A percentile compares a stretch with the other conserved stretches of the same genome.
These are phyloP conservation scores for Eupithecia insigniata DNA, from an alignment of 2,888 invertebrate genomes.

Conservation along the genomic window DNA sequence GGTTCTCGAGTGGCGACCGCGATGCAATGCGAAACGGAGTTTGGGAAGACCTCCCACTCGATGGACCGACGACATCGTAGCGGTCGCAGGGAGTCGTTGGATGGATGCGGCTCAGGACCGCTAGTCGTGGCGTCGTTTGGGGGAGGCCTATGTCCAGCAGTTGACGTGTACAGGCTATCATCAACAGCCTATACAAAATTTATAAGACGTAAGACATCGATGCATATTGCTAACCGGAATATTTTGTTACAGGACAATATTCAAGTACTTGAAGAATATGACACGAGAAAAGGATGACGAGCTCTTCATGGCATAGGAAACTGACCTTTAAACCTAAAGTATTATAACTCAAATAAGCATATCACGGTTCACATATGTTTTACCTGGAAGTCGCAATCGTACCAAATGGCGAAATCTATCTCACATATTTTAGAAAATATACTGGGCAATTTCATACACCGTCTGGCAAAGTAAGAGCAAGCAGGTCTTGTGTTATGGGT, in stretches of 20 bases:
- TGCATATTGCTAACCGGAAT: slow-evolving; percentile 1
- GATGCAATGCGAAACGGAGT: too few relatives aligned
- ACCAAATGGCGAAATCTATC: not conserved
- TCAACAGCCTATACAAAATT: too few relatives aligned
- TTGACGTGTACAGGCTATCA: too few relatives aligned
- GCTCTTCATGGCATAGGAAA: not conserved
- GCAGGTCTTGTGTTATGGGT: not conserved
- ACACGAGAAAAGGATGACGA: not conserved
- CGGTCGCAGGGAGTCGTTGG: too few relatives aligned
- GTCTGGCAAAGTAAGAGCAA: not conserved
- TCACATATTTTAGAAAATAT: not conserved
- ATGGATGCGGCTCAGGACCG: too few relatives aligned
- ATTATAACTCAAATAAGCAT: slow-evolving; percentile 2
- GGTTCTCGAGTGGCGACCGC: too few relatives aligned
- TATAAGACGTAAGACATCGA: too few relatives aligned
- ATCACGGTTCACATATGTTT: not conserved
- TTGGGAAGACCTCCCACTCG: too few relatives aligned
- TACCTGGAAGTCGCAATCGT: not conserved
- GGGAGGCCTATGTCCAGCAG: too few relatives aligned
- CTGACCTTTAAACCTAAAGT: not conserved
- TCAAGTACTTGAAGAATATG: slow-evolving; percentile 6
- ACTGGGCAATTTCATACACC: not conserved
- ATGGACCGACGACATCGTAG: too few relatives aligned
- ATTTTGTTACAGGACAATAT: slow-evolving; percentile 3
- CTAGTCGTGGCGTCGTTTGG: too few relatives aligned